Conservation (phyloP, 2,113 vertebrate genomes). For the Bubo scandiacus region DNA sequence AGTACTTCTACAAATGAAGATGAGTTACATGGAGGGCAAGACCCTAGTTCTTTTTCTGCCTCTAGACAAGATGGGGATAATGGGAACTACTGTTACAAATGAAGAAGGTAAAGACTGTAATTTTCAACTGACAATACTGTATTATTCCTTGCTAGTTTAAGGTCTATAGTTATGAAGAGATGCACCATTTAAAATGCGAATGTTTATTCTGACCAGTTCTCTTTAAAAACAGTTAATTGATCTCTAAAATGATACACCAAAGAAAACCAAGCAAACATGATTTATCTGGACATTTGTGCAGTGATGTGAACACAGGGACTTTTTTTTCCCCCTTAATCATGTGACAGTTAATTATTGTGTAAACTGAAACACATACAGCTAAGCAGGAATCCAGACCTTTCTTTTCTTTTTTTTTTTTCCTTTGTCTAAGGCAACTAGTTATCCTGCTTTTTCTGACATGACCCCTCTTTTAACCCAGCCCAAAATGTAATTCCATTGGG, state of each 20-base stretch:
- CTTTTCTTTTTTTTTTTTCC: background rate
- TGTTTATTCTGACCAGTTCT: background rate
- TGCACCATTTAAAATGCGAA: background rate
- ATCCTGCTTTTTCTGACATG: background rate
- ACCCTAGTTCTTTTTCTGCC: background rate
- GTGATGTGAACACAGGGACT: background rate
- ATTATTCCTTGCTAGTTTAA: background rate
- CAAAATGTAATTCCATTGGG: background rate
- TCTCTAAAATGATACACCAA: background rate
- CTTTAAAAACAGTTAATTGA: background rate
- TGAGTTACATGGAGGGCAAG: background rate
- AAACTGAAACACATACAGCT: background rate
- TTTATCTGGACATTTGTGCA: background rate
- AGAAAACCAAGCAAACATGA: background rate
- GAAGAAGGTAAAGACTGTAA: background rate
- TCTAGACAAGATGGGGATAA: background rate
- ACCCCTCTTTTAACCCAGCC: background rate
- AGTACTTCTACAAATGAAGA: background rate
- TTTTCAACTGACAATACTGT: background rate
- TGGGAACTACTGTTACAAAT: background rate
- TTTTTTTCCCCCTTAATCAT: background rate
- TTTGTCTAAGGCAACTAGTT: background rate
- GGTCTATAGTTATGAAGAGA: background rate
- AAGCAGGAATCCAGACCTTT: background rate
- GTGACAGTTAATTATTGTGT: background rate